Evolutionary conservation across 1,140 invertebrate species (phyloP).

Genomic region (Drosophila grimshawi): DNA sequence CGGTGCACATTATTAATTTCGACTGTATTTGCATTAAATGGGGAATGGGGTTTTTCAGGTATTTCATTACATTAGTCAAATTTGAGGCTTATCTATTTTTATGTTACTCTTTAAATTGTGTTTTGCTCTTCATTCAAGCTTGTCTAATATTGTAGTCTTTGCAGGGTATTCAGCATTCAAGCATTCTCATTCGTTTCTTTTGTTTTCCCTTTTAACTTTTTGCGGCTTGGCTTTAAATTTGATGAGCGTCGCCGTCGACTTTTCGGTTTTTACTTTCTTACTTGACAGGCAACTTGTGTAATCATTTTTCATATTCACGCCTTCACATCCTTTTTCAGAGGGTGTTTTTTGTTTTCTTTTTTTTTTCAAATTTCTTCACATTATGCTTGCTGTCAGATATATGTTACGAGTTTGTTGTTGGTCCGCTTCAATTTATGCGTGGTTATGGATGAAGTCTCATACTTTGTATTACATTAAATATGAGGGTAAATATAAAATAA

Average conservation of each 20-base stretch:
- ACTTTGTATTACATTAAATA: slow-evolving; percentile 19
- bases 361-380: slow-evolving; percentile 3
- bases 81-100: background rate
- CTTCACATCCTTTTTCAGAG: slow-evolving; percentile 26
- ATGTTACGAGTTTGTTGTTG: slow-evolving; percentile 44
- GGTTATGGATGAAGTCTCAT: slow-evolving; percentile 11
- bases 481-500: slow-evolving; percentile 32
- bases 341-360: slow-evolving; percentile 10
- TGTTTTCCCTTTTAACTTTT: slow-evolving; percentile 4
- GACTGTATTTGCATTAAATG: slow-evolving; percentile 28
- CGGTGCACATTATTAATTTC: slow-evolving; percentile 53
- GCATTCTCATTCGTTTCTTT: background rate
- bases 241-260: slow-evolving; percentile 13
- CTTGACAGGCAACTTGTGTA: slow-evolving; percentile 30
- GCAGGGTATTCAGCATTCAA: slow-evolving; percentile 8
- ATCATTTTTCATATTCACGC: slow-evolving; percentile 54
- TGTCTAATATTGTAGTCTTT: background rate
- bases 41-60: background rate
- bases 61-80: background rate
- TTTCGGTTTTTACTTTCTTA: slow-evolving; percentile 18
- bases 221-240: slow-evolving; percentile 47
- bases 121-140: no score
- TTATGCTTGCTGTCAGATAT: slow-evolving; percentile 44
- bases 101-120: no score
- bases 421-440: slow-evolving; percentile 1